Evolutionary conservation across 2,888 invertebrate genomes (phyloP), one percentile per base, ranked within the genome.

Genomic region (Germaria angustata): DNA sequence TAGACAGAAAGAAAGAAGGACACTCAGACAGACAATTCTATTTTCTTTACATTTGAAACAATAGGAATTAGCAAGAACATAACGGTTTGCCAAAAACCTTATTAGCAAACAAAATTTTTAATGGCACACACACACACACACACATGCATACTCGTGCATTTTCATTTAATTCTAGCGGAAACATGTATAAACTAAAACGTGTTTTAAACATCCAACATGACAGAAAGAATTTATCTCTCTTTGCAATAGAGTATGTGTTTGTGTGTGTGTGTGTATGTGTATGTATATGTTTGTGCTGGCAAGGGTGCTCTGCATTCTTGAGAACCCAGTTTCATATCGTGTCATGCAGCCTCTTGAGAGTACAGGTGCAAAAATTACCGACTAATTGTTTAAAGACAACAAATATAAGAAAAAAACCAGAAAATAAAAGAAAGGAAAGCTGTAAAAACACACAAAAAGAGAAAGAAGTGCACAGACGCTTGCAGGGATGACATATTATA

Each of bases 351-450:
- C 78, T 78, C 81, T 81, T 77, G 81, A 78, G 81, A 73, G 72
- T 81, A 81, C 81, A 81, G 81, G 81, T 81, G 81, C 81, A 81
- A 81, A 77, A 81, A 73, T 77, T 44, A 69, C 51, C 61, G 34
- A 53, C 51, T 53, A 77, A 69, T 69, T 69, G 51, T 51, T 53
- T 55, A 51, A 68, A 51, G 68, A 57, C 36, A 51, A 66, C 49
- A 72, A 65, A 32, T 8, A 46, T 2, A 63, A 17, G 22, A 72
- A 20, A 28, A 3, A 34, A 36, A 71, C 8, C n/a, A n/a, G 8
- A 44, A 11, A 36, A 15, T 2, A 15, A 66, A 66, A 34, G n/a
- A 34, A 55, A 55, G 36, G 39, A 59, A 59, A 68, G 49, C 49
- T 68, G 68, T 49, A 59, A 59, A 46, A 57, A 66, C 11, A 41